Percentiles rank a stretch among this genome's conserved stretches.
phyloP scores from a whole-genome alignment of 1,140 invertebrate species.

The Sitodiplosis mosellana region DNA sequence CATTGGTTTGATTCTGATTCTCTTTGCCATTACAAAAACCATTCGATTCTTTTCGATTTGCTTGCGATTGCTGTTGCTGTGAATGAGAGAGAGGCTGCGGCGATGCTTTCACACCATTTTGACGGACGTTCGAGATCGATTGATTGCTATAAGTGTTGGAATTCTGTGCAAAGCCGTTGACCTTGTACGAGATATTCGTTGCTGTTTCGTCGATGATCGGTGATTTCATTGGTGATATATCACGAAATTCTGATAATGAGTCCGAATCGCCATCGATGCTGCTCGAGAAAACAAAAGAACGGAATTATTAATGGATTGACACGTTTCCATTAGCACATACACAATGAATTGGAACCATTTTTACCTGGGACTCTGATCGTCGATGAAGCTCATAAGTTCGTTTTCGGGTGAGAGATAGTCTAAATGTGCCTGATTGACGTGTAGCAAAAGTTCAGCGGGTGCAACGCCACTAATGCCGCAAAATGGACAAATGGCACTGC shows the following conservation, averaged over 20 bases:
- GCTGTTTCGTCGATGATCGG: neutral
- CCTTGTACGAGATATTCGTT: neutral
- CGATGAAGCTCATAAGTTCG: conserved; percentile 40
- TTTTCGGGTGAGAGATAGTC: conserved; percentile 55
- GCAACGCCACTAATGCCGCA: conserved; percentile 55
- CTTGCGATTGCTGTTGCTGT: neutral
- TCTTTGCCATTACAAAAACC: no score
- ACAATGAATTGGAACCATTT: neutral
- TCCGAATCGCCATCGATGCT: conserved; percentile 32
- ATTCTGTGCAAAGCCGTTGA: neutral
- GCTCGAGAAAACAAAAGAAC: neutral
- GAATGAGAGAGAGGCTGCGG: no score
- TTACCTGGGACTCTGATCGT: conserved; percentile 43
- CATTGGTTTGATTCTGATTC: neutral
- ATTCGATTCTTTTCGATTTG: neutral
- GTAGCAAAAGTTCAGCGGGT: conserved; percentile 51
- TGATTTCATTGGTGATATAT: neutral
- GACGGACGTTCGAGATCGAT: neutral
- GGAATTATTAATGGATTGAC: neutral
- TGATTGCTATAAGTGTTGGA: neutral
- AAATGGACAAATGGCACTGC: conserved; percentile 57
- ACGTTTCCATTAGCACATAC: neutral
- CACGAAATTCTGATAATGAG: conserved; percentile 21
- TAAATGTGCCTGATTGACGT: conserved; percentile 63
- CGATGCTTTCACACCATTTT: neutral